Base-by-base conservation (phyloP, 2,797 vertebrate species). In the Gallinago stenura region DNA sequence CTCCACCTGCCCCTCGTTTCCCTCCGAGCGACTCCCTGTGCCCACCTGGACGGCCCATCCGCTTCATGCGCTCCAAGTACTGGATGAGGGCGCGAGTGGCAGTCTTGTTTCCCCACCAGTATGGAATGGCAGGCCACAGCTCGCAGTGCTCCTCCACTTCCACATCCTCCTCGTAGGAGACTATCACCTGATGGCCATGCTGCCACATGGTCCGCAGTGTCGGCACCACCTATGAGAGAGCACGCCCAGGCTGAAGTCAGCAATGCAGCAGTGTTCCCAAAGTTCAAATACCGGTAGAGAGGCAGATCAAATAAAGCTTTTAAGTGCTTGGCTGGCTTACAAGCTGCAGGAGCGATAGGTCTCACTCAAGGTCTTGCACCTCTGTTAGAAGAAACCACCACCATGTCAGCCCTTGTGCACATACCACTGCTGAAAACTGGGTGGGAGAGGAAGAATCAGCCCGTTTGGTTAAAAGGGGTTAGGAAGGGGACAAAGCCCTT, bases 41-140 rank as follows among this genome's bases (percentile, higher is more conserved):
- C 80, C 26, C 95, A 99, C 99, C 98, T 97, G 99, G 99, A 16
- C 99, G 98, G 9, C 99, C 99, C 7, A 68, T 46, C 41, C 89
- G 80, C 97, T 99, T 99, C 93, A 98, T 97, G 68, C 8, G 54
- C 54, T 99, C 98, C 58, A 99, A 97, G 94, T 98, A 99, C 6
- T 62, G 82, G 78, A 99, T 94, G 3, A 99, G 98, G 6, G 95
- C 97, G 1, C 95, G 28, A 4, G 98, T 97, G 24, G 98, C 96
- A 1, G 79, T 96, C 93, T 98, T 95, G 94, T 99, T 97, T 39
- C 98, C 99, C 99, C 99, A 99, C 98, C 98, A 99, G 97, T 99
- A 99, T 0, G 99, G 98, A 89, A 99, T 96, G 2, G 91, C 95
- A 0, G 98, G 98, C 99, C 99, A 99, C 62, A 99, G 98, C 91